Percentiles rank a stretch among this genome's conserved stretches.
phyloP scores from a whole-genome alignment of 2,888 invertebrate species.

The Cataglyphis livida region DNA sequence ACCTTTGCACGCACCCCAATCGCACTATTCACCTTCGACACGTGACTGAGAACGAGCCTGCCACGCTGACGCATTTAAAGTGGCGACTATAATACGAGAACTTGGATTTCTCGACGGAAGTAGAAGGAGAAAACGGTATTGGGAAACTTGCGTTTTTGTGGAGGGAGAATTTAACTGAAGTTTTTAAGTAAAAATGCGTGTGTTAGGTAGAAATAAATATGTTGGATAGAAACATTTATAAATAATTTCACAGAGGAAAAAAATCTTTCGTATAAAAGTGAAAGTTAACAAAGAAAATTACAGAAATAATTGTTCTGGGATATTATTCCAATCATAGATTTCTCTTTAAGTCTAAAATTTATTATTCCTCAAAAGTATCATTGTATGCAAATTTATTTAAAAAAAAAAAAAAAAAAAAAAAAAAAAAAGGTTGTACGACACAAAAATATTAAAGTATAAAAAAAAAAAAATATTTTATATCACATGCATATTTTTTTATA shows the following conservation, averaged over 20 bases:
- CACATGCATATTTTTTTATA: not conserved
- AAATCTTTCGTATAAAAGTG: not conserved
- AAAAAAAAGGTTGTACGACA: not conserved
- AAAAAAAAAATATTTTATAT: not conserved
- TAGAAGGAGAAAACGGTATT: constrained; percentile 40
- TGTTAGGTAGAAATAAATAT: not conserved
- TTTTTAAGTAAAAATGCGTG: not conserved
- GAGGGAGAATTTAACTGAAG: not conserved
- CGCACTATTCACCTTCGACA: constrained; percentile 53
- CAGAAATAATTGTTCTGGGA: not conserved
- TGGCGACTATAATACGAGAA: constrained; percentile 29
- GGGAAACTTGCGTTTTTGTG: constrained; percentile 39
- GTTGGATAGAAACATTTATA: not conserved
- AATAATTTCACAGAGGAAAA: not conserved
- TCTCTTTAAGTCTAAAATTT: not conserved
- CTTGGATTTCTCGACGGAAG: constrained; percentile 43
- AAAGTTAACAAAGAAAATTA: not conserved
- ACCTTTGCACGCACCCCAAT: constrained; percentile 50
- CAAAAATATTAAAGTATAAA: not conserved
- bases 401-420: not conserved
- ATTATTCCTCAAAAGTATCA: not conserved
- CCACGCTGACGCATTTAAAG: constrained; percentile 45
- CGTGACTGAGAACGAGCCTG: constrained; percentile 46
- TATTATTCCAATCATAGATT: not conserved
- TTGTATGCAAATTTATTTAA: not conserved